phyloP scores from a whole-genome alignment of 2,888 invertebrate genomes.

The Zaprionus lineosus region DNA sequence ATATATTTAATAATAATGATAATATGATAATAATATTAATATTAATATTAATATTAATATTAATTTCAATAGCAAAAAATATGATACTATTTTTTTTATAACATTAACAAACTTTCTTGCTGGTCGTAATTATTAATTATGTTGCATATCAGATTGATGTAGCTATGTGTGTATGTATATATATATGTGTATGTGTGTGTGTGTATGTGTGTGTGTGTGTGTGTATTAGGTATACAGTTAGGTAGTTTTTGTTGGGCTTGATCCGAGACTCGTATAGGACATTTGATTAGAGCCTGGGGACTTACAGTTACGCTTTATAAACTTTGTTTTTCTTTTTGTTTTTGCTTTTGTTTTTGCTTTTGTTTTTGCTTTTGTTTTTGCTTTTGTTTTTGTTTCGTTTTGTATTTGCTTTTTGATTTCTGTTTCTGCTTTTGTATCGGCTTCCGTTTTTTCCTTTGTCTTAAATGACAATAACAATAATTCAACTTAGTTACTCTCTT shows the following conservation, averaged over 20 bases:
- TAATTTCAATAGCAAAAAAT: constrained; percentile 25
- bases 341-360: too few species aligned
- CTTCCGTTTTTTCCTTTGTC: too few species aligned
- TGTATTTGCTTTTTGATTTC: too few species aligned
- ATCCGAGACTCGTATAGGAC: too few species aligned
- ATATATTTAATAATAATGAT: constrained; percentile 40
- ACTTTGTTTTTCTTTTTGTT: too few species aligned
- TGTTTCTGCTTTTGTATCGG: too few species aligned
- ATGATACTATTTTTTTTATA: constrained; percentile 6
- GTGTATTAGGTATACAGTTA: background rate
- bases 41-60: background rate
- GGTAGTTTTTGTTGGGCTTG: background rate
- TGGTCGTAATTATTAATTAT: constrained; percentile 26
- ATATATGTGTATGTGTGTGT: constrained; percentile 4
- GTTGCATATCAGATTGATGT: constrained; percentile 27
- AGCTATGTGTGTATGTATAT: constrained; percentile 7
- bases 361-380: too few species aligned
- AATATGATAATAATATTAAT: constrained; percentile 30
- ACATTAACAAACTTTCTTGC: constrained; percentile 54
- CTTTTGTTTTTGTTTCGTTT: too few species aligned
- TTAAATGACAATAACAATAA: constrained; percentile 40
- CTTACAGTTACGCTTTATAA: too few species aligned
- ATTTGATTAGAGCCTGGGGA: too few species aligned
- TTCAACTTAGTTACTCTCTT: constrained; percentile 16
- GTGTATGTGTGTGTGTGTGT: background rate